Conservation (phyloP, 2,113 vertebrate species). For the Nesoenas mayeri region DNA sequence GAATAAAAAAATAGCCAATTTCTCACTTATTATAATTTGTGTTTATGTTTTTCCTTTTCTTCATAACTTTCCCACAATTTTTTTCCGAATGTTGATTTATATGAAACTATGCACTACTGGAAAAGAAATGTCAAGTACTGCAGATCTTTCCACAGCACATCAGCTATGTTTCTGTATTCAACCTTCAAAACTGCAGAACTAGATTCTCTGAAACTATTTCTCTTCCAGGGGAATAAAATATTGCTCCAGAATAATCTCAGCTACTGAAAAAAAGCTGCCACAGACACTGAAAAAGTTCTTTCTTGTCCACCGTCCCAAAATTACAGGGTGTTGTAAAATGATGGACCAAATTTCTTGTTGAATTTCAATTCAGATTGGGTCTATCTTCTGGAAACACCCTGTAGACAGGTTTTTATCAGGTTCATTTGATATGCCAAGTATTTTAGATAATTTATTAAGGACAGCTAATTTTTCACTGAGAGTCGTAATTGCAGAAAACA, state of each 20-base stretch:
- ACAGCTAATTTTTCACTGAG: background rate
- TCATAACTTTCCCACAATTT: background rate
- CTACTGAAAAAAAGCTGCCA: background rate
- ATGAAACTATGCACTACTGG: background rate
- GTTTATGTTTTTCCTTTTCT: background rate
- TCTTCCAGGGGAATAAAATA: background rate
- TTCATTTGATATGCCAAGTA: background rate
- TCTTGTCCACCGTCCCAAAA: background rate
- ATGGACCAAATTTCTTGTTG: no score
- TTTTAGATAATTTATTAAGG: background rate
- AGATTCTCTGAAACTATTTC: background rate
- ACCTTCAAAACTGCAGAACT: background rate
- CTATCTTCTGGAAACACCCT: no score
- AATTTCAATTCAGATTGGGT: no score
- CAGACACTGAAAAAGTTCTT: background rate
- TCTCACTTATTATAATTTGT: background rate
- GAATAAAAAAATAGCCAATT: background rate
- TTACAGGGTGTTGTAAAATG: background rate
- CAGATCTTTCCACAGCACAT: background rate
- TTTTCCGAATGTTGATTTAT: background rate
- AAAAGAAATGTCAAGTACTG: background rate
- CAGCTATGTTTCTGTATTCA: background rate
- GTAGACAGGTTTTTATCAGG: background rate
- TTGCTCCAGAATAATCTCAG: background rate
- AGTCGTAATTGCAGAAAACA: background rate